Base-by-base conservation (phyloP, 1,140 invertebrate species). In the Platorchestia sp. region DNA sequence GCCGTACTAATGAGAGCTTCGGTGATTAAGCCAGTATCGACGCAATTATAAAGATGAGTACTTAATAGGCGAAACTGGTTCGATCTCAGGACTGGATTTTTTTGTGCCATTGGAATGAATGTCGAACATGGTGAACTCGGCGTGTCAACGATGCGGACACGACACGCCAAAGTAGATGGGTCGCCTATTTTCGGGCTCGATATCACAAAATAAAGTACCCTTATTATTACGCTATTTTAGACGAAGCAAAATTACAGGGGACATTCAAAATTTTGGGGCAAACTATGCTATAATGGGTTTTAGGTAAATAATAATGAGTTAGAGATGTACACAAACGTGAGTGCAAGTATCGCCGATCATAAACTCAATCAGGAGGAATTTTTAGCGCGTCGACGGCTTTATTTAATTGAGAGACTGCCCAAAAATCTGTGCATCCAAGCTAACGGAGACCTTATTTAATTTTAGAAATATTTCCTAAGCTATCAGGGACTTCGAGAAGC, bases 1-100 rank as follows among this genome's bases (percentile, higher is more conserved):
- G 91, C 45, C 45, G 91, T 93, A 93, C 91, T 93, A 93, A 93
- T 93, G 91, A 93, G 91, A 44, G 91, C 44, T 16, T n/a, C 40
- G 91, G 91, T 93, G 91, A 93, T 93, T 93, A 93, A 93, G 91
- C 91, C 91, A 45, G 91, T 93, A 93, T 93, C 91, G 91, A 93
- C 91, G 91, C 91, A 93, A 93, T 93, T 93, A 93, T 93, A 93
- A 93, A 93, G 91, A 93, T 93, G 91, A 93, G 91, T 93, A 93
- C 91, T 93, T 93, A 93, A 93, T 93, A 93, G 91, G 89, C 22
- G 42, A 44, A 93, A 93, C 91, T 45, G 91, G 91, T 93, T 93
- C 27, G 45, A 42, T 47, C 36, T n/a, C 19, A n/a, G 45, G 45
- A n/a, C 40, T 7, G 43, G 91, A 93, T 7, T 93, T 93, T 89